Conservation (phyloP, 2,888 invertebrate species). For the Caenorhabditis becei region DNA sequence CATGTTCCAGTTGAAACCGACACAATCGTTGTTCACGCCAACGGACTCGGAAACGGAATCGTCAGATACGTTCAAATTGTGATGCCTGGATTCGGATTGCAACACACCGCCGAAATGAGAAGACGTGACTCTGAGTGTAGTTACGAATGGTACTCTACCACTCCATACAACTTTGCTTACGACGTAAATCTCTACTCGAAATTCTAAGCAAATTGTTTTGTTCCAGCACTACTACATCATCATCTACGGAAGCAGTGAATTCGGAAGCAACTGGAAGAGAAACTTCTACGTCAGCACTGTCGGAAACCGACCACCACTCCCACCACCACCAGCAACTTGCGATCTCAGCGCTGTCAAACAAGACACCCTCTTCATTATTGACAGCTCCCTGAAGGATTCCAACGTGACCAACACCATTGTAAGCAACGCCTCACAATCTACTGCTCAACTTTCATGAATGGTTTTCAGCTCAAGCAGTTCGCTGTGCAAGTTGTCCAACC, state of each 20-base stretch:
- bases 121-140: constrained; percentile 66
- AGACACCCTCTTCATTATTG: constrained; percentile 73
- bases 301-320: constrained; percentile 47
- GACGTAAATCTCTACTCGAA: constrained; percentile 35
- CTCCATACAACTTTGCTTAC: constrained; percentile 63
- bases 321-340: constrained; percentile 69
- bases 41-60: constrained; percentile 61
- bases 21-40: constrained; percentile 71
- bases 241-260: constrained; percentile 69
- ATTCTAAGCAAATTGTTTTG: not conserved
- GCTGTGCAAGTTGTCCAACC: constrained; percentile 43
- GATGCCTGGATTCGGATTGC: constrained; percentile 58
- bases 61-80: constrained; percentile 67
- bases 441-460: not conserved
- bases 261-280: constrained; percentile 69
- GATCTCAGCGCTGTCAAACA: constrained; percentile 62
- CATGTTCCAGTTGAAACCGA: constrained; percentile 60
- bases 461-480: constrained; percentile 61
- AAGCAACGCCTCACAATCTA: not conserved
- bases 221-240: constrained; percentile 66
- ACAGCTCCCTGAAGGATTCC: constrained; percentile 61
- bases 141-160: constrained; percentile 70
- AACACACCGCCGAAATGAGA: constrained; percentile 67
- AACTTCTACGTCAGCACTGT: constrained; percentile 69
- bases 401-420: constrained; percentile 52